Percentiles rank a stretch among this genome's conserved stretches.
Conservation (phyloP, 2,797 vertebrate species). For the Rhinoraja longicauda region DNA sequence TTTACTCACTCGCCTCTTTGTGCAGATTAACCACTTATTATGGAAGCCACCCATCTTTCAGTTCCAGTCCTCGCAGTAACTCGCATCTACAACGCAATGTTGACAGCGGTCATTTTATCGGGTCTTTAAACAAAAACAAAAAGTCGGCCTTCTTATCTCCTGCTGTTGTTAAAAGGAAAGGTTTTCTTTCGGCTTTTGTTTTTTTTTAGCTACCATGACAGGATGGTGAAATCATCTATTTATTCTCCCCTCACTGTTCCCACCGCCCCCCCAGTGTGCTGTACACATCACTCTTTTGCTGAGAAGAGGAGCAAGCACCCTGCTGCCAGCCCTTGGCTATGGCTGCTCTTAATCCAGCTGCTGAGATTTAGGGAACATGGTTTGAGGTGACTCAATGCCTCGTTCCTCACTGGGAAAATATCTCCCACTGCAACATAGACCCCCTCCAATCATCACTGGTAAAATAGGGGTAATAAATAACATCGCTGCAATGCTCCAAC, state of each 20-base stretch:
- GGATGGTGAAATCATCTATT: neutral
- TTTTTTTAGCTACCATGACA: conserved; percentile 15
- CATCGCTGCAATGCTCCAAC: neutral
- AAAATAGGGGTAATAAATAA: neutral
- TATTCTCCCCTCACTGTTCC: neutral
- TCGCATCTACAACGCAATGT: neutral
- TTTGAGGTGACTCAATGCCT: neutral
- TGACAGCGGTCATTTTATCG: neutral
- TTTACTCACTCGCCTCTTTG: neutral
- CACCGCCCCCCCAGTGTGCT: neutral
- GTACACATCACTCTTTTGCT: neutral
- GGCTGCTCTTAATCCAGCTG: neutral
- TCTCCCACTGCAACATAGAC: neutral
- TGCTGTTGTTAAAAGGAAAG: neutral
- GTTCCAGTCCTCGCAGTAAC: neutral
- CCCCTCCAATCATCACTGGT: neutral
- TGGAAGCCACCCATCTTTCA: neutral
- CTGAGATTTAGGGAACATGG: neutral
- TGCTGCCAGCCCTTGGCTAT: neutral
- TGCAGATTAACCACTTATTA: neutral
- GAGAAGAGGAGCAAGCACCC: neutral
- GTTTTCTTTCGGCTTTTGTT: neutral
- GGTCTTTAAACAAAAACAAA: neutral
- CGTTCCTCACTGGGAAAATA: neutral
- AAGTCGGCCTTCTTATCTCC: neutral